Percentiles rank a stretch among this genome's conserved stretches.
phyloP scores from a whole-genome alignment of 2,888 invertebrate species.

The Acanthosepion lycidas region DNA sequence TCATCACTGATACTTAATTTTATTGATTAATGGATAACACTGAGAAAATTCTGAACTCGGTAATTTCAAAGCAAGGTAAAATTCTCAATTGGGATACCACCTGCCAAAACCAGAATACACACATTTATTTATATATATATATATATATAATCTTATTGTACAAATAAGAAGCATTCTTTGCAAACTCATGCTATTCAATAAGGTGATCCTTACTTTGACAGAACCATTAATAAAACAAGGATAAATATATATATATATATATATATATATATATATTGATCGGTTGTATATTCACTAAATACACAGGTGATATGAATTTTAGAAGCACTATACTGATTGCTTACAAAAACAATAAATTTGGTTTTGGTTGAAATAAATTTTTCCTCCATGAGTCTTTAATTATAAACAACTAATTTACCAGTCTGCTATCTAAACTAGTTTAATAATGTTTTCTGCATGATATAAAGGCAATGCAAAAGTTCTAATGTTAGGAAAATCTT shows the following conservation, averaged over 20 bases:
- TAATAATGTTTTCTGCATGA: too few relatives aligned
- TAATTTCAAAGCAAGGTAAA: neutral
- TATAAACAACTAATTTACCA: too few relatives aligned
- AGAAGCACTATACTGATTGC: neutral
- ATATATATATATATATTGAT: neutral
- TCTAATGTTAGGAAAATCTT: too few relatives aligned
- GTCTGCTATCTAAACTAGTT: too few relatives aligned
- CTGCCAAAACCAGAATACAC: neutral
- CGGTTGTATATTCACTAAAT: neutral
- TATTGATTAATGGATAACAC: neutral
- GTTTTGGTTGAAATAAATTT: neutral
- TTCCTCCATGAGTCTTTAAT: neutral
- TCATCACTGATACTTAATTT: neutral
- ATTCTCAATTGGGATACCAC: neutral
- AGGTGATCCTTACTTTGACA: neutral
- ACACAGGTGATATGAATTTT: neutral
- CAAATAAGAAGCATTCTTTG: neutral
- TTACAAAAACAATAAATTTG: neutral
- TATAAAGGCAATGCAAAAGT: too few relatives aligned
- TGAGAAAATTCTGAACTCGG: neutral
- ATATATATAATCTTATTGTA: neutral
- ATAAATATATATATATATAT: neutral
- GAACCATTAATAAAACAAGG: neutral
- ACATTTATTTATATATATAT: too few relatives aligned
- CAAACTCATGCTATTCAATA: neutral